A percentile compares a stretch with the other conserved stretches of the same genome.
phyloP scores from a whole-genome alignment of 1,140 invertebrate species.

The Panulirus ornatus region DNA sequence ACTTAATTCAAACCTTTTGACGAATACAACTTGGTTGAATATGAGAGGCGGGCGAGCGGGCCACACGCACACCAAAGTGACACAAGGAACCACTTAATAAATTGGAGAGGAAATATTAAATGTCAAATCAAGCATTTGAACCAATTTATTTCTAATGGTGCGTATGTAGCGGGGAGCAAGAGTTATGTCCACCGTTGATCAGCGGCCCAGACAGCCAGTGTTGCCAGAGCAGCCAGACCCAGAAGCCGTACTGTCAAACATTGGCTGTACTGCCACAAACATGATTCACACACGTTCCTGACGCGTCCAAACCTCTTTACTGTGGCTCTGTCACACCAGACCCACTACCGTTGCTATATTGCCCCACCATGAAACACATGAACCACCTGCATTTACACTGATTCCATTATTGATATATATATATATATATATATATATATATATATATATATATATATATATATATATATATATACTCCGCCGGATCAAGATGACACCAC shows the following conservation, averaged over 20 bases:
- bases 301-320: too few relatives aligned
- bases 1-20: not conserved
- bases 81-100: slow-evolving; percentile 39
- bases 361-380: too few relatives aligned
- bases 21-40: not conserved
- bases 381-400: too few relatives aligned
- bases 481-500: too few relatives aligned
- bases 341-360: too few relatives aligned
- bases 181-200: slow-evolving; percentile 16
- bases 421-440: too few relatives aligned
- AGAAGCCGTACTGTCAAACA: too few relatives aligned
- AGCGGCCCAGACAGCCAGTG: slow-evolving; percentile 5
- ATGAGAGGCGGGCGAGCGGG: not conserved
- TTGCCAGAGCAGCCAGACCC: not conserved
- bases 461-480: too few relatives aligned
- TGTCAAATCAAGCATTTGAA: slow-evolving; percentile 39
- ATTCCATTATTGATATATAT: too few relatives aligned
- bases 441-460: too few relatives aligned
- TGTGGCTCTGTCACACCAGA: too few relatives aligned
- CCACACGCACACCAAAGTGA: slow-evolving; percentile 28
- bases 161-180: slow-evolving; percentile 23
- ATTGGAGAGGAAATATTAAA: slow-evolving; percentile 32
- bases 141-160: slow-evolving; percentile 44
- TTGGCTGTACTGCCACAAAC: not conserved
- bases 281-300: slow-evolving; percentile 4